Conservation (phyloP, 2,797 vertebrate genomes). For the Meda fulgida region DNA sequence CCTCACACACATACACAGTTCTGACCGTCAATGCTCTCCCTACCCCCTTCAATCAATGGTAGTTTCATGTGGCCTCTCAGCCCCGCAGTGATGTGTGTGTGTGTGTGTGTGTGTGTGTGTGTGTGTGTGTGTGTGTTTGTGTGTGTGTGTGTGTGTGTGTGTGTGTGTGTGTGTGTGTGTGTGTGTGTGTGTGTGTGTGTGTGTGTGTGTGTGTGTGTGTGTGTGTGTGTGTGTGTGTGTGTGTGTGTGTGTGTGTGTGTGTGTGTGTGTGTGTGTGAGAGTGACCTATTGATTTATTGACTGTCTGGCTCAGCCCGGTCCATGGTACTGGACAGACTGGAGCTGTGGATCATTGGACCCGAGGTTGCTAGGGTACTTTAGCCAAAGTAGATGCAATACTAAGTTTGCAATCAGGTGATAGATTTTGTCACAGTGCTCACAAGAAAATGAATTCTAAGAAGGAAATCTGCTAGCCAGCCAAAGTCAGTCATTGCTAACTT, state of each 20-base stretch:
- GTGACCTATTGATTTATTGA: slow-evolving; percentile 87
- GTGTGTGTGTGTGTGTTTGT: slow-evolving; percentile 58
- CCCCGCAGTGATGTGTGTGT: slow-evolving; percentile 79
- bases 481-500: slow-evolving; percentile 63
- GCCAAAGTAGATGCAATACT: slow-evolving; percentile 20
- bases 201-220: slow-evolving; percentile 64
- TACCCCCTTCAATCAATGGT: slow-evolving; percentile 78
- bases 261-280: slow-evolving; percentile 52
- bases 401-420: slow-evolving; percentile 9
- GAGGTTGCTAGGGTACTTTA: slow-evolving; percentile 41
- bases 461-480: slow-evolving; percentile 75
- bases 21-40: slow-evolving; percentile 53
- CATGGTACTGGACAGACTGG: slow-evolving; percentile 75
- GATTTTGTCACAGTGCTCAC: neutral
- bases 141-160: slow-evolving; percentile 52
- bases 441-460: neutral
- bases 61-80: slow-evolving; percentile 85
- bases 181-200: slow-evolving; percentile 61
- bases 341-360: slow-evolving; percentile 69
- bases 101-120: slow-evolving; percentile 53
- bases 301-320: slow-evolving; percentile 62
- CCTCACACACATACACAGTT: slow-evolving; percentile 56
- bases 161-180: slow-evolving; percentile 52
- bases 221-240: slow-evolving; percentile 67
- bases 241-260: slow-evolving; percentile 46